Evolutionary conservation across 2,888 invertebrate species (phyloP).

Genomic region (Cantharis flavilabris): DNA sequence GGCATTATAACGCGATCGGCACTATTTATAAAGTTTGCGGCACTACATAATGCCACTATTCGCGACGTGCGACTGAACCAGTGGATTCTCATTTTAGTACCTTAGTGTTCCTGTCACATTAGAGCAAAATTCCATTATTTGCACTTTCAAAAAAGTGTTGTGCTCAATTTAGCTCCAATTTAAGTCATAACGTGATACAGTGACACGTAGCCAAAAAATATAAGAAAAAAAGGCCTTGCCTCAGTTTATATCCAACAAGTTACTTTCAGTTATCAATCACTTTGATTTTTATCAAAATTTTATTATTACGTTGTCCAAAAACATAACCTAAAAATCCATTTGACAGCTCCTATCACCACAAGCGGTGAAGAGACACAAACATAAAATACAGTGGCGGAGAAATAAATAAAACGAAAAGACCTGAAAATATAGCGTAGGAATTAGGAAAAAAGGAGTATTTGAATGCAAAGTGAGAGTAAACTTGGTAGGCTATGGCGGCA

Average conservation of each 20-base stretch:
- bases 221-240: neutral
- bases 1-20: conserved; percentile 80
- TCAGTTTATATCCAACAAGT: neutral
- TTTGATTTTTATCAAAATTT: neutral
- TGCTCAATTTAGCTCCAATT: neutral
- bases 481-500: no score
- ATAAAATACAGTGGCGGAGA: no score
- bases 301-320: neutral
- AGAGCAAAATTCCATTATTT: neutral
- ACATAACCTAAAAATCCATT: neutral
- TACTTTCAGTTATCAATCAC: neutral
- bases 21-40: conserved; percentile 77
- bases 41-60: conserved; percentile 69
- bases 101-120: neutral
- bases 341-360: neutral
- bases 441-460: no score
- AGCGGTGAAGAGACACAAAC: neutral
- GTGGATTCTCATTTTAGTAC: conserved; percentile 55
- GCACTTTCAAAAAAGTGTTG: neutral
- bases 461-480: no score
- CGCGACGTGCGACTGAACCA: conserved; percentile 62
- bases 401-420: no score
- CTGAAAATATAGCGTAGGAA: no score
- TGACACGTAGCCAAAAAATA: neutral
- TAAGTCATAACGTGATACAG: neutral